Evolutionary conservation across 2,888 invertebrate genomes (phyloP), one percentile per base, ranked within the genome.

Genomic region (Punctoribates punctum): DNA sequence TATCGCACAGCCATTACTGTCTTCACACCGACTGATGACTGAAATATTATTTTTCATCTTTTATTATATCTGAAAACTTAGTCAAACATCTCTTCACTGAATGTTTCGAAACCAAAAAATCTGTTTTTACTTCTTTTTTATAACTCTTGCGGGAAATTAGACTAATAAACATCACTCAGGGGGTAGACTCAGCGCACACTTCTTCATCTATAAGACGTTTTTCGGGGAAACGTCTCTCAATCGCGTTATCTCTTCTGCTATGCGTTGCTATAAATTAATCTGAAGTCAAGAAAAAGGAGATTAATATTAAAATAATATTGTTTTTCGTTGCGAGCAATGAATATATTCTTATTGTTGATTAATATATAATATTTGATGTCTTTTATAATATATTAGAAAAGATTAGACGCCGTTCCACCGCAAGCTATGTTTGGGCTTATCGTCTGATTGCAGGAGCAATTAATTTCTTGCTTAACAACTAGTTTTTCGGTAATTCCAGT

Each of bases 341-440:
- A n/a, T 15, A 48, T 48, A 20, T 20, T 54, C 54, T 54, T 54
- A 54, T 48, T 54, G 54, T 54, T n/a, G 34, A 34, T n/a, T n/a
- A n/a, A n/a, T n/a, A n/a, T n/a, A n/a, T 17, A 54, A 54, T 60
- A 60, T 27, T 27, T 60, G 4, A 60, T 57, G 15, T 4, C 60
- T 17, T 60, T 9, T n/a, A 60, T 60, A 27, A 48, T 11, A 27
- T 11, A 27, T 60, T 11, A 60, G 25, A 25, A 25, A 9, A 60
- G 60, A 60, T 60, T 60, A 60, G 2, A 27, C 25, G 60, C 60
- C 15, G 1, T 25, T 67, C n/a, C 20, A 67, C 67, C 67, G 67
- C 67, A 67, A 62, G 67, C 67, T 34, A 17, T 60, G 60, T 67
- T 67, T 38, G 67, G 67, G 38, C 67, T 67, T 67, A 67, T 67